Base-by-base conservation (phyloP, 2,113 vertebrate species). In the Cavia aperea region DNA sequence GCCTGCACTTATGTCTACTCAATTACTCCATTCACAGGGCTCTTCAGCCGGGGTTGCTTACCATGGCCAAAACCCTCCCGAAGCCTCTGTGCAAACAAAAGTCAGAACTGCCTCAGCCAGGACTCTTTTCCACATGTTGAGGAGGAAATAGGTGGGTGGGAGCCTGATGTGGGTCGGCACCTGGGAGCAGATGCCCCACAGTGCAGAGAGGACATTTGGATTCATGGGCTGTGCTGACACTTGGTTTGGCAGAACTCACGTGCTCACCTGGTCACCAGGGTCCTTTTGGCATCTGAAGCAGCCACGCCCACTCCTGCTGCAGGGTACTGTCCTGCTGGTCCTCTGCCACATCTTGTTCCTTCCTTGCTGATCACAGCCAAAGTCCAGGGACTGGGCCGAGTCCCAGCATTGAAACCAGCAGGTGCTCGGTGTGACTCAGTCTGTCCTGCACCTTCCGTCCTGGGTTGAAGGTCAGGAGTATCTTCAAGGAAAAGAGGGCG, bases 1-100 rank as follows among this genome's bases (percentile, higher is more conserved):
- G 89, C 86, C 86, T 72, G 36, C 81, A 88, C 77, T 88, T 92
- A 62, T 66, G 66, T 90, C 93, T 85, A 81, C 77, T 92, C 88
- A 86, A 92, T 92, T 88, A 92, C 90, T 81, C 54, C 75, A 82
- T 88, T 85, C 78, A 77, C 60, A 66, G 68, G 88, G 83, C 60
- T 87, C n/a, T 89, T 68, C 85, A 26, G 93, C 4, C 49, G n/a
- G 62, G 82, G 49, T 36, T 75, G 88, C 87, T 92, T 75, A 8
- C 72, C 77, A 21, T 0, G 43, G 83, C 94, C 93, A 86, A 88
- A 43, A 83, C n/a, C 68, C 39, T 39, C 73, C 66, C 29, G 79
- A 90, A 92, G 46, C 56, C 29, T 81, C 87, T 62, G 66, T 21
- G 1, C 10, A 2, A 7, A 0, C 0, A n/a, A 56, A 46, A 16